Percentiles rank a stretch among this genome's conserved stretches.
Evolutionary conservation across 2,888 invertebrate species (phyloP).

Genomic region (Fragum fragum): DNA sequence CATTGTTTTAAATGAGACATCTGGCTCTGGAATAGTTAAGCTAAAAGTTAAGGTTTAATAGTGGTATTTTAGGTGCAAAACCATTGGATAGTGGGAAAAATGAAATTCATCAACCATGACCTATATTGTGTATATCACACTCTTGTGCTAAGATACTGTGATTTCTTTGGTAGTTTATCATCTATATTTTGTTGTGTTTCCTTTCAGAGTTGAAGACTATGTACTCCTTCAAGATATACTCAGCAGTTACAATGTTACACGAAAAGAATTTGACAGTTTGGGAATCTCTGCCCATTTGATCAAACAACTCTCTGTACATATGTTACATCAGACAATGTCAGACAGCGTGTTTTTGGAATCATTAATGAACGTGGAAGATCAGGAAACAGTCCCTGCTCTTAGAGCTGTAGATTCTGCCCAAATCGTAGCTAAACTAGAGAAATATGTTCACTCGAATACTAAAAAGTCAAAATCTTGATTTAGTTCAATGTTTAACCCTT

Average conservation of each 20-base stretch:
- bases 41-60: not conserved
- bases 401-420: slow-evolving; percentile 55
- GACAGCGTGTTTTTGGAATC: slow-evolving; percentile 53
- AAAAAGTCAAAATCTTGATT: slow-evolving; percentile 31
- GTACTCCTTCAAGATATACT: slow-evolving; percentile 54
- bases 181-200: no score
- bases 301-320: slow-evolving; percentile 40
- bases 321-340: slow-evolving; percentile 36
- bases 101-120: no score
- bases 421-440: slow-evolving; percentile 56
- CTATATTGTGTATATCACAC: no score
- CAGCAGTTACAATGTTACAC: slow-evolving; percentile 37
- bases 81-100: no score
- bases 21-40: slow-evolving; percentile 62
- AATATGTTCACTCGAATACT: slow-evolving; percentile 21
- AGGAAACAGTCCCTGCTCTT: slow-evolving; percentile 44
- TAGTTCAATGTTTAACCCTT: no score
- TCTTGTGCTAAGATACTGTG: no score
- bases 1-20: slow-evolving; percentile 63
- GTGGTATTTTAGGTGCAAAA: no score
- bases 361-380: slow-evolving; percentile 32
- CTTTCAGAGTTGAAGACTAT: slow-evolving; percentile 61
- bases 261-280: slow-evolving; percentile 40
- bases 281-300: slow-evolving; percentile 48
- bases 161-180: no score